Conservation (phyloP, 2,113 vertebrate species). For the Pedetes capensis region DNA sequence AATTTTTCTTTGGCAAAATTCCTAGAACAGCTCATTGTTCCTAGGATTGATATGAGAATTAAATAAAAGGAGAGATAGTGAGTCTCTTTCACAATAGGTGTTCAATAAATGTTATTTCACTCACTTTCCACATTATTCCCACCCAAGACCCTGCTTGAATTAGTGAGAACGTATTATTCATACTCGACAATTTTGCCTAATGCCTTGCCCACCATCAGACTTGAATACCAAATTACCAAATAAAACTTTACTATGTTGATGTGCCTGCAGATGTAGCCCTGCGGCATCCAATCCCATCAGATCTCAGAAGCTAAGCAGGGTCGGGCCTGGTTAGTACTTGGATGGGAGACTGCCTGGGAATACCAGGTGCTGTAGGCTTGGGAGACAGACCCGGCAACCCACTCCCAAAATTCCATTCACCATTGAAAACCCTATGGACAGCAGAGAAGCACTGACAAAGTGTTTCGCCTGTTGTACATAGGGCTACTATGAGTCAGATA, state of each 20-base stretch:
- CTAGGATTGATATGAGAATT: not conserved
- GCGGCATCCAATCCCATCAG: too few relatives aligned
- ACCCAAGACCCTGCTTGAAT: not conserved
- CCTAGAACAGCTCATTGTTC: not conserved
- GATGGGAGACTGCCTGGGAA: too few relatives aligned
- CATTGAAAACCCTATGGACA: too few relatives aligned
- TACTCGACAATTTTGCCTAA: not conserved
- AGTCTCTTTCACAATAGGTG: not conserved
- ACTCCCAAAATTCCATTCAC: too few relatives aligned
- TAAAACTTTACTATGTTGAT: slow-evolving; percentile 14
- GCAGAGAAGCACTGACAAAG: too few relatives aligned
- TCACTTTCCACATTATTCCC: not conserved
- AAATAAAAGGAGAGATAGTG: not conserved
- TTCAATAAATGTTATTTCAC: not conserved
- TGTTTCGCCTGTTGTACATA: too few relatives aligned
- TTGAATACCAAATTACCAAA: slow-evolving; percentile 10
- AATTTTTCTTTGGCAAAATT: not conserved
- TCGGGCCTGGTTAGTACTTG: too few relatives aligned
- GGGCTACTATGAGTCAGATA: too few relatives aligned
- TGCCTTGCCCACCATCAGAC: not conserved
- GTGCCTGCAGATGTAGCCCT: too few relatives aligned
- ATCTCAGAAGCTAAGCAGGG: too few relatives aligned
- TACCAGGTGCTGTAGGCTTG: too few relatives aligned
- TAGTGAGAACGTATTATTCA: not conserved
- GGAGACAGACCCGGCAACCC: too few relatives aligned